Evolutionary conservation across 1,140 invertebrate genomes (phyloP).

Genomic region (Drosophila nigrodunni): DNA sequence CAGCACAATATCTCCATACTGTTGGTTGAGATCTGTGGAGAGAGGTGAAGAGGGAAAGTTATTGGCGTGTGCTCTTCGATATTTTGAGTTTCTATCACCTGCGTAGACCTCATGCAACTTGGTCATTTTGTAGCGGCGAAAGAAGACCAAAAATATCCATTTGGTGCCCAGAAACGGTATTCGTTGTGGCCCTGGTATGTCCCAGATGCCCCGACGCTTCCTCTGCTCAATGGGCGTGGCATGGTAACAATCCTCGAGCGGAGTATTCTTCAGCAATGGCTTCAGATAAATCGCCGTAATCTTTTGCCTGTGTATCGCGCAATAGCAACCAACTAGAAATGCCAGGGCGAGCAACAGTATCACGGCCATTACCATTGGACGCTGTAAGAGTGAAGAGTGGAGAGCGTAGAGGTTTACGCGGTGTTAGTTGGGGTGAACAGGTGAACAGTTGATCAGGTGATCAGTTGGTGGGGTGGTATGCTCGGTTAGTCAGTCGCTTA

Average conservation of each 20-base stretch:
- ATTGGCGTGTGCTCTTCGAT: slow-evolving; percentile 8
- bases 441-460: neutral
- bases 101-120: slow-evolving; percentile 92
- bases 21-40: slow-evolving; percentile 87
- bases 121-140: slow-evolving; percentile 89
- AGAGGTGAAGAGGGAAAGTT: neutral
- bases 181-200: slow-evolving; percentile 90
- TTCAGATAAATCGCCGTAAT: slow-evolving; percentile 65
- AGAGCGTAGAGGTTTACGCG: neutral
- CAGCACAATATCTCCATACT: slow-evolving; percentile 91
- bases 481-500: slow-evolving; percentile 16
- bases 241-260: slow-evolving; percentile 73
- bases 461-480: neutral
- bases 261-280: slow-evolving; percentile 65
- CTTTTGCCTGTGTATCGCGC: slow-evolving; percentile 73
- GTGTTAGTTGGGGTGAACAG: neutral
- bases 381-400: slow-evolving; percentile 19
- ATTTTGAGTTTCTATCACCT: slow-evolving; percentile 86
- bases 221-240: slow-evolving; percentile 60
- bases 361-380: slow-evolving; percentile 82
- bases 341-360: slow-evolving; percentile 79
- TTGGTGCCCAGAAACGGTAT: slow-evolving; percentile 92
- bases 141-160: slow-evolving; percentile 89
- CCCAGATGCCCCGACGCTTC: slow-evolving; percentile 64
- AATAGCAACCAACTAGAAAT: slow-evolving; percentile 75